These are phyloP conservation scores for Vanessa cardui DNA, from an alignment of 2,888 invertebrate species.

Conservation along the genomic window DNA sequence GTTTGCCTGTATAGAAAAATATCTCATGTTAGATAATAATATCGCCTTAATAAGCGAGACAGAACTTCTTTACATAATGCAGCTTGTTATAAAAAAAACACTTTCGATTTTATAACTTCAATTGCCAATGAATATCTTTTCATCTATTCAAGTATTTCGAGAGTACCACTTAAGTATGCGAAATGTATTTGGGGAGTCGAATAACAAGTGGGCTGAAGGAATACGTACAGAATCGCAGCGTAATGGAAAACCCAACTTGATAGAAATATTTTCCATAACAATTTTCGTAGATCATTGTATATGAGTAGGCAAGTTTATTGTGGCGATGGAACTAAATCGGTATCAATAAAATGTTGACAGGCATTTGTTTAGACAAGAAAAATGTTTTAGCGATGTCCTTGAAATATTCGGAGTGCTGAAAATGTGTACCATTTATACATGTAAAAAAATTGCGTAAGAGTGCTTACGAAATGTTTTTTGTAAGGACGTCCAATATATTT, in stretches of 20 bases:
- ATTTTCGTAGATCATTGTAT: slow-evolving; percentile 35
- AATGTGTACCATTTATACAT: background rate
- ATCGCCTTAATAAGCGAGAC: too few species aligned
- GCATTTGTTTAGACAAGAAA: slow-evolving; percentile 4
- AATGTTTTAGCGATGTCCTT: slow-evolving; percentile 3
- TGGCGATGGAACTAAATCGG: background rate
- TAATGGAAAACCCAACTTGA: slow-evolving; percentile 46
- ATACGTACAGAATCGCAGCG: slow-evolving; percentile 47
- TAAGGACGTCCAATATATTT: too few species aligned
- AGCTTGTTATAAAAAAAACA: background rate
- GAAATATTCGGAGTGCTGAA: background rate
- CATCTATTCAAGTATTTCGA: slow-evolving; percentile 25
- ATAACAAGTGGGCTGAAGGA: slow-evolving; percentile 49
- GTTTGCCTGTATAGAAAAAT: slow-evolving; percentile 6
- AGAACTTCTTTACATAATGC: too few species aligned
- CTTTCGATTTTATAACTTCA: background rate
- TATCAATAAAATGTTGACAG: slow-evolving; percentile 8
- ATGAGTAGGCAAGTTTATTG: slow-evolving; percentile 24
- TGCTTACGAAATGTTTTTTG: too few species aligned
- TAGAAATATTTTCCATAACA: slow-evolving; percentile 39
- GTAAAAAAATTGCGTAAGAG: background rate
- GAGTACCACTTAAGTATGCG: slow-evolving; percentile 36
- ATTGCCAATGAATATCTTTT: slow-evolving; percentile 8
- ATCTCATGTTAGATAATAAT: background rate
- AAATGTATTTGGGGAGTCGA: slow-evolving; percentile 48